Evolutionary conservation across 2,797 vertebrate genomes (phyloP).

Genomic region (Moxostoma hubbsi): DNA sequence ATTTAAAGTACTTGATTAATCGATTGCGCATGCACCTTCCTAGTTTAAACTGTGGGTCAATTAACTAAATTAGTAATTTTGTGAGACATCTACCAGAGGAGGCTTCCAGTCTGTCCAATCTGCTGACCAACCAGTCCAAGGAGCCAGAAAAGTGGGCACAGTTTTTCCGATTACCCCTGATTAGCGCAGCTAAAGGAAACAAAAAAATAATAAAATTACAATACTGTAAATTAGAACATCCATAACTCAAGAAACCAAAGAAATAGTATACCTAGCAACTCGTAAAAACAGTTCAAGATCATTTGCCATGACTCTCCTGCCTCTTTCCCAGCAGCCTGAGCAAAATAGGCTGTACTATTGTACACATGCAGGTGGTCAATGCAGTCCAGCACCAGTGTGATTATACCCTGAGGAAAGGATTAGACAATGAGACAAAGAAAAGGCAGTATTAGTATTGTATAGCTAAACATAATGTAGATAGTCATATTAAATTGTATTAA

Average conservation of each 20-base stretch:
- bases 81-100: slow-evolving; percentile 81
- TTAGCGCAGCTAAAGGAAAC: slow-evolving; percentile 72
- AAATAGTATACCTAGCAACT: slow-evolving; percentile 85
- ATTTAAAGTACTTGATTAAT: no score
- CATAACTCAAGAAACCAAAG: not conserved
- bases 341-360: slow-evolving; percentile 82
- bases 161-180: slow-evolving; percentile 89
- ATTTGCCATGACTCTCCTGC: slow-evolving; percentile 85
- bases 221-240: no score
- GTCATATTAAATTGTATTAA: no score
- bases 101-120: slow-evolving; percentile 88
- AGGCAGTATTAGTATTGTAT: no score
- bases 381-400: slow-evolving; percentile 89
- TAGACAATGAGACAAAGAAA: no score
- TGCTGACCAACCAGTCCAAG: slow-evolving; percentile 92
- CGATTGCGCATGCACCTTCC: no score
- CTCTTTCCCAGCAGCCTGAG: slow-evolving; percentile 83
- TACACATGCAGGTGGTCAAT: slow-evolving; percentile 89
- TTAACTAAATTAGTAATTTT: not conserved
- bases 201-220: no score
- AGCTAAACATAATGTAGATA: no score
- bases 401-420: slow-evolving; percentile 81
- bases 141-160: slow-evolving; percentile 93
- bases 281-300: slow-evolving; percentile 86
- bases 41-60: not conserved